A percentile compares a stretch with the other conserved stretches of the same genome.
Evolutionary conservation across 2,113 vertebrate genomes (phyloP).

Genomic region (Psittacara wagleri): DNA sequence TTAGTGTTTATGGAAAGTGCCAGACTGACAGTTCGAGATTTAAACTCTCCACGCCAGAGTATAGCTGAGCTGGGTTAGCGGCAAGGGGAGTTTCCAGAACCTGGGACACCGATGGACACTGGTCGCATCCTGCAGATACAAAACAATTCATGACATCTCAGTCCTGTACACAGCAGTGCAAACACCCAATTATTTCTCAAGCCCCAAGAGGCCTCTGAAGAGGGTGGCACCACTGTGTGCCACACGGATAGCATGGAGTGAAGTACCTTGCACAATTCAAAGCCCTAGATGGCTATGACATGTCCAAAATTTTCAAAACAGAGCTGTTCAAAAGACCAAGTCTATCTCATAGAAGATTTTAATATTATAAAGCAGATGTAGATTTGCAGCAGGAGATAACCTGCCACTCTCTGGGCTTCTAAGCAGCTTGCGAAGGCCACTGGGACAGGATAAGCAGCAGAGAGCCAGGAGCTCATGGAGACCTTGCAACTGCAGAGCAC

Average conservation of each 20-base stretch:
- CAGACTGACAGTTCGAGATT: conserved; percentile 22
- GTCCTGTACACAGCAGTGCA: accelerated
- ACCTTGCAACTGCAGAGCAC: not conserved
- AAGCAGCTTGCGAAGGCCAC: not conserved
- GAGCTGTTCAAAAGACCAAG: not conserved
- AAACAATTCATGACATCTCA: not conserved
- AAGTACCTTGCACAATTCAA: not conserved
- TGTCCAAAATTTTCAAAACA: not conserved
- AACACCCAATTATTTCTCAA: not conserved
- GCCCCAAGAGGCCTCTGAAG: not conserved
- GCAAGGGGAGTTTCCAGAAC: not conserved
- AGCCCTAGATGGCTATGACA: not conserved
- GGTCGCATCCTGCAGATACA: accelerated
- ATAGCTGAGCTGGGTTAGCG: not conserved
- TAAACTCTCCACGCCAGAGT: not conserved
- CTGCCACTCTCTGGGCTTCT: not conserved
- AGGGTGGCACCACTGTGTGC: not conserved
- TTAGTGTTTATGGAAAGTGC: conserved; percentile 48
- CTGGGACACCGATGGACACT: not conserved
- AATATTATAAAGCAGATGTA: not conserved
- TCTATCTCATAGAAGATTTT: not conserved
- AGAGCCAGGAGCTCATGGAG: not conserved
- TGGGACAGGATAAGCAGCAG: accelerated
- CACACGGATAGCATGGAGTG: accelerated
- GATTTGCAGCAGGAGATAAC: not conserved